phyloP scores from a whole-genome alignment of 2,113 vertebrate species.

The Brachyhypopomus gauderio region DNA sequence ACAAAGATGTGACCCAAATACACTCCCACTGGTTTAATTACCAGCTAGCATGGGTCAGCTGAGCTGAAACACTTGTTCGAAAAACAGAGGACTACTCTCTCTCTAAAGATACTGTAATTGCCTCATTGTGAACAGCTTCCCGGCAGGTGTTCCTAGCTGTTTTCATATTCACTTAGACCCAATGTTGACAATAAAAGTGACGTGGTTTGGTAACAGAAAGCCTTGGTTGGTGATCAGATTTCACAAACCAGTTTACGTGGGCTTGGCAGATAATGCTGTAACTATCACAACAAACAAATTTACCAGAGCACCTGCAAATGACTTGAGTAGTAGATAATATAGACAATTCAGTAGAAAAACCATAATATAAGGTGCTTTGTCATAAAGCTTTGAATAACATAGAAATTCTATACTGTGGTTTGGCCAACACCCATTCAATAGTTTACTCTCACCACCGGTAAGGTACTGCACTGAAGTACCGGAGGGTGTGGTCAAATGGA shows the following conservation, averaged over 20 bases:
- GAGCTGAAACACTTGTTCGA: too few species aligned
- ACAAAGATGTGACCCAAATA: not conserved
- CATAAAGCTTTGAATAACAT: slow-evolving; percentile 13
- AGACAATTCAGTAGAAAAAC: not conserved
- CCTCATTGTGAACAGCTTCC: not conserved
- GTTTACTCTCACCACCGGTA: slow-evolving; percentile 29
- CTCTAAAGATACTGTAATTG: not conserved
- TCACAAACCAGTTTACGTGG: not conserved
- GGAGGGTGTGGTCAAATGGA: slow-evolving; percentile 50
- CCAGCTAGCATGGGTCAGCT: too few species aligned
- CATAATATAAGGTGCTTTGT: slow-evolving; percentile 15
- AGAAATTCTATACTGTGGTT: not conserved
- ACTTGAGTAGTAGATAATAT: not conserved
- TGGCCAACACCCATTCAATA: slow-evolving; percentile 13
- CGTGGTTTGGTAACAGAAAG: not conserved
- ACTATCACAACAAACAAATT: not conserved
- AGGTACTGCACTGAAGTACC: slow-evolving; percentile 21
- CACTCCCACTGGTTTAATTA: too few species aligned
- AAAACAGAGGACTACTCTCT: not conserved
- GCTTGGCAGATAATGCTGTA: slow-evolving; percentile 20
- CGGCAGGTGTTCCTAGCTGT: not conserved
- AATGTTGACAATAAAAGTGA: not conserved
- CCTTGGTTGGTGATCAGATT: slow-evolving; percentile 9
- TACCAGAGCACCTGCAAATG: not conserved
- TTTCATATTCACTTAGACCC: not conserved